Evolutionary conservation across 2,888 invertebrate species (phyloP).

Genomic region (Nemotelus pantherinus): DNA sequence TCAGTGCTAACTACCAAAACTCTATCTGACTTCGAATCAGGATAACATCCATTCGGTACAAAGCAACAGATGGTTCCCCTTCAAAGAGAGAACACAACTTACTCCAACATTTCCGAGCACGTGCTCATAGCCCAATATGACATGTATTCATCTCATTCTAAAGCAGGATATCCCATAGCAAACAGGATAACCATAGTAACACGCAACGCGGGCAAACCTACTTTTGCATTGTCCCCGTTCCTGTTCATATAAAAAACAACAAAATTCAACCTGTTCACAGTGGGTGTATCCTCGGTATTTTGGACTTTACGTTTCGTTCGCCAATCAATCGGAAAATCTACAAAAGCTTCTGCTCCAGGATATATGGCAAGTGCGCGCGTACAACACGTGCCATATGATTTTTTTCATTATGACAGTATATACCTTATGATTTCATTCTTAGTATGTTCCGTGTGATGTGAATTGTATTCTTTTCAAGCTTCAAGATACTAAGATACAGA

Average conservation of each 20-base stretch:
- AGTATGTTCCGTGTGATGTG: too few relatives aligned
- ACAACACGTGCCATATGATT: slow-evolving; percentile 29
- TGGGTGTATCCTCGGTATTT: slow-evolving; percentile 27
- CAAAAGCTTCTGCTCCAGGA: slow-evolving; percentile 12
- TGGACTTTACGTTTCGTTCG: slow-evolving; percentile 17
- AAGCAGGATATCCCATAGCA: slow-evolving; percentile 3
- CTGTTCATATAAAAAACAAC: slow-evolving; percentile 1
- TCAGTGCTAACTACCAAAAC: too few relatives aligned
- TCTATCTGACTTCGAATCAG: not conserved
- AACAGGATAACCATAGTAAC: slow-evolving; percentile 40
- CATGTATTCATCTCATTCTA: slow-evolving; percentile 23
- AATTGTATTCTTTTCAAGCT: not conserved
- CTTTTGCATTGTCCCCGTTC: not conserved
- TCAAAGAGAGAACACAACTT: slow-evolving; percentile 2
- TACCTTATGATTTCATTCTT: too few relatives aligned
- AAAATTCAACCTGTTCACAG: not conserved
- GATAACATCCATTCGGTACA: not conserved
- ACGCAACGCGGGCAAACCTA: not conserved
- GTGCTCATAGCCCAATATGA: slow-evolving; percentile 25
- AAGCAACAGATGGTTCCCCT: slow-evolving; percentile 40
- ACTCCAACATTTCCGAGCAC: slow-evolving; percentile 4
- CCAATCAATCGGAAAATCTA: slow-evolving; percentile 40
- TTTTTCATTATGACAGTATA: not conserved
- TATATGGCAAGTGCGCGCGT: not conserved
- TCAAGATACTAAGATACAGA: slow-evolving; percentile 1